Evolutionary conservation across 2,888 invertebrate species (phyloP).

Genomic region (Orthosia gothica): DNA sequence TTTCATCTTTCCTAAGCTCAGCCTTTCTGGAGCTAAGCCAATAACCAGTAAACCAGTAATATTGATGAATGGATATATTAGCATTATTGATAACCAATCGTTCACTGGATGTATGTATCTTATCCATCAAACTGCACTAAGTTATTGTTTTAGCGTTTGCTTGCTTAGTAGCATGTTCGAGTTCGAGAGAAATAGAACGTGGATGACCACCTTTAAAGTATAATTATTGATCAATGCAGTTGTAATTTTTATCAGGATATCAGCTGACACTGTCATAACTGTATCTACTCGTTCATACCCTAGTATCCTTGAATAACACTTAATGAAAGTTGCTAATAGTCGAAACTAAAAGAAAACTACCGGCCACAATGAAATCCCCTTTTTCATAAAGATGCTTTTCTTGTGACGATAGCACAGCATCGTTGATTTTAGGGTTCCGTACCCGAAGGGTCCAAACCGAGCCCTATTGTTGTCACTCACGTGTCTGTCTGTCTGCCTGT

Average conservation of each 20-base stretch:
- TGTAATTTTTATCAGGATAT: too few relatives aligned
- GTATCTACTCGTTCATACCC: too few relatives aligned
- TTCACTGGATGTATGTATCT: background rate
- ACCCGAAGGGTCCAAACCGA: too few relatives aligned
- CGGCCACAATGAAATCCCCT: background rate
- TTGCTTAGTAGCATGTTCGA: background rate
- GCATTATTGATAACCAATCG: constrained; percentile 30
- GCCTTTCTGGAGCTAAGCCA: background rate
- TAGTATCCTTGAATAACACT: too few relatives aligned
- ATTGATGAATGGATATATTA: constrained; percentile 31
- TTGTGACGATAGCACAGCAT: background rate
- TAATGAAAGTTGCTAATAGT: too few relatives aligned
- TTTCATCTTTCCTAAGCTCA: background rate
- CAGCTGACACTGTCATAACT: background rate
- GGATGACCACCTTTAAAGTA: too few relatives aligned
- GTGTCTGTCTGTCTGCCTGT: too few relatives aligned
- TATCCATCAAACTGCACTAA: background rate
- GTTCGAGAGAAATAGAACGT: background rate
- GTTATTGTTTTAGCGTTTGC: too few relatives aligned
- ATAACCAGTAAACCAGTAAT: background rate
- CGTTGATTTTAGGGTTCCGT: too few relatives aligned
- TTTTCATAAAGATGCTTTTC: background rate
- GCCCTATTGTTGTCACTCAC: too few relatives aligned
- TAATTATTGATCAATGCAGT: too few relatives aligned
- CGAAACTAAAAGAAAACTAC: too few relatives aligned